Conservation (phyloP, 2,113 vertebrate genomes). For the Panurus biarmicus region DNA sequence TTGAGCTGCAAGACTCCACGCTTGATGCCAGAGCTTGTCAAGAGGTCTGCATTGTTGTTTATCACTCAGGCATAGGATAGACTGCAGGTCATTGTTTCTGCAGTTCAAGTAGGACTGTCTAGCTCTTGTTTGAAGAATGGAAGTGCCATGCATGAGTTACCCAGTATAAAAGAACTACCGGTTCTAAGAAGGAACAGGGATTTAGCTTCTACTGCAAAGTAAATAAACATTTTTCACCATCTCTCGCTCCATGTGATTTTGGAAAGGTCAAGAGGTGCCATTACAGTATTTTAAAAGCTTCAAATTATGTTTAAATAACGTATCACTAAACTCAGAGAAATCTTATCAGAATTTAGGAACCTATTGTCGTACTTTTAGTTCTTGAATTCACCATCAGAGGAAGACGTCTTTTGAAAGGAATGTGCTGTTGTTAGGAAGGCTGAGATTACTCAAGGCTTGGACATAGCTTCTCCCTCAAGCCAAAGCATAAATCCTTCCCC, state of each 20-base stretch:
- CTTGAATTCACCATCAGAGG: constrained; percentile 52
- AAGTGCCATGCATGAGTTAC: constrained; percentile 76
- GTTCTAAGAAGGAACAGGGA: constrained; percentile 67
- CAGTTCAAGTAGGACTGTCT: constrained; percentile 78
- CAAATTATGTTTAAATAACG: constrained; percentile 74
- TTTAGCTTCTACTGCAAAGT: constrained; percentile 71
- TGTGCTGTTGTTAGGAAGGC: constrained; percentile 8
- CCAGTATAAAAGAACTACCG: constrained; percentile 70
- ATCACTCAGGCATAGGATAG: constrained; percentile 73
- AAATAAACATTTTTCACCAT: constrained; percentile 81
- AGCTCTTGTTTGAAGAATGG: constrained; percentile 71
- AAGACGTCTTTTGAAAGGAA: constrained; percentile 56
- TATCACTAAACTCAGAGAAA: constrained; percentile 68
- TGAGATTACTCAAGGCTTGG: not conserved
- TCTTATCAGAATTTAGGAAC: constrained; percentile 72
- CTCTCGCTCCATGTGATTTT: constrained; percentile 72
- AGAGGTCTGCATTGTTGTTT: constrained; percentile 80
- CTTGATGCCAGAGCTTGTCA: constrained; percentile 73
- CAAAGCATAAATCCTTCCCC: not conserved
- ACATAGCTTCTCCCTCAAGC: not conserved
- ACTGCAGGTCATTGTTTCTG: constrained; percentile 77
- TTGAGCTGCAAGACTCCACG: constrained; percentile 74
- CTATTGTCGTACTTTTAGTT: constrained; percentile 62
- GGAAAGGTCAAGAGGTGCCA: constrained; percentile 78
- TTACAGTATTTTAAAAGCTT: constrained; percentile 79